Conservation (phyloP, 2,888 invertebrate genomes). For the Drosophila subsilvestris region DNA sequence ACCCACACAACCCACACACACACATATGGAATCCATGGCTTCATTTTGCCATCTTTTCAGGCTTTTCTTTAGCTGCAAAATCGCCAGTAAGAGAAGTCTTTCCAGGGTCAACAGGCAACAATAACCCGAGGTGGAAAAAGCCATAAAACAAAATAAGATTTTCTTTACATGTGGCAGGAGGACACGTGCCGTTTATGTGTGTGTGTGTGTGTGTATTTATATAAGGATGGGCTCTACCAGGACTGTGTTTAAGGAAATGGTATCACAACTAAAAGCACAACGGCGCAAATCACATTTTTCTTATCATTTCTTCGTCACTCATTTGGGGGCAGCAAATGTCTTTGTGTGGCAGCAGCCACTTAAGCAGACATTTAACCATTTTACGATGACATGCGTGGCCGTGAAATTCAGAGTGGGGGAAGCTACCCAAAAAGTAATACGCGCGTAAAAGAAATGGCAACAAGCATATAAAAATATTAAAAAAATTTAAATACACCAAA, state of each 20-base stretch:
- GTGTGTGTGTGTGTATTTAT: conserved; percentile 28
- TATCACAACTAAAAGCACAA: conserved; percentile 20
- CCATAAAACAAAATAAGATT: conserved; percentile 67
- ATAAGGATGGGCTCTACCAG: conserved; percentile 4
- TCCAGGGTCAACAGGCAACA: conserved; percentile 12
- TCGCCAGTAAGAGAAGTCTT: conserved; percentile 1
- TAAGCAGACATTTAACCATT: conserved; percentile 61
- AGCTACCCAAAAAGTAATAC: conserved; percentile 26
- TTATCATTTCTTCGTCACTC: conserved; percentile 41
- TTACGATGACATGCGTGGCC: conserved; percentile 51
- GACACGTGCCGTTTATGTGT: conserved; percentile 22
- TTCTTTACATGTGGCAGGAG: conserved; percentile 16
- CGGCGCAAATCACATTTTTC: conserved; percentile 21
- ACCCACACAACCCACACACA: conserved; percentile 11
- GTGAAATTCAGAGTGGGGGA: conserved; percentile 50
- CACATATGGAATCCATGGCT: neutral
- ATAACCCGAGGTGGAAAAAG: conserved; percentile 25
- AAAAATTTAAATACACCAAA: conserved; percentile 59
- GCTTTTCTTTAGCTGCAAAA: conserved; percentile 18
- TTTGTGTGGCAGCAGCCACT: conserved; percentile 53
- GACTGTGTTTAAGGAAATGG: conserved; percentile 14
- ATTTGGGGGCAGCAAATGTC: conserved; percentile 30
- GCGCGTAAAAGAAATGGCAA: conserved; percentile 50
- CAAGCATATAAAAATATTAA: conserved; percentile 48
- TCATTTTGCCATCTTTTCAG: conserved; percentile 48